A percentile compares a stretch with the other conserved stretches of the same genome.
phyloP scores from a whole-genome alignment of 2,888 invertebrate species.

The Dicyrtomina minuta region DNA sequence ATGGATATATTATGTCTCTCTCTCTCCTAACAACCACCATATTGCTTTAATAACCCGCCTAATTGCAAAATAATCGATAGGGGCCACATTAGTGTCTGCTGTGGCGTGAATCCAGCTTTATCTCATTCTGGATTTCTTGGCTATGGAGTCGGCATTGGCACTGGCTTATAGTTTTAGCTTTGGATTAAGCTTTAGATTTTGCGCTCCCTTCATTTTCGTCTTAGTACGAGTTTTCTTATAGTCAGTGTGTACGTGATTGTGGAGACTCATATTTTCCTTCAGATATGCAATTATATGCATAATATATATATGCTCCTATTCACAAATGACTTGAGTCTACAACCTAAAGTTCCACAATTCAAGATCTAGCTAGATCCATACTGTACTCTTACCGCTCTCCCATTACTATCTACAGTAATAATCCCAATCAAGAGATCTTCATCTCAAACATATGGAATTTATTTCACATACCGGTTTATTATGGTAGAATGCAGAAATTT shows the following conservation, averaged over 20 bases:
- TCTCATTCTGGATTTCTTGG: conserved; percentile 4
- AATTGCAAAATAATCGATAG: conserved; percentile 23
- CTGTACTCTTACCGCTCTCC: too few species aligned
- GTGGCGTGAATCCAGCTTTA: conserved; percentile 17
- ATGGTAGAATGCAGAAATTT: too few species aligned
- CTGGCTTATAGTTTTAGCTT: too few species aligned
- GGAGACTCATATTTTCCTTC: too few species aligned
- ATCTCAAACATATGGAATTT: too few species aligned
- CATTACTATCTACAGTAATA: neutral
- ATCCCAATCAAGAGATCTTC: neutral
- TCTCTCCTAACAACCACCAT: conserved; percentile 11
- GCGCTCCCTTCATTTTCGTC: neutral
- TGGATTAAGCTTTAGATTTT: too few species aligned
- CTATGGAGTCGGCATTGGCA: too few species aligned
- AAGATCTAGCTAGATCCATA: neutral
- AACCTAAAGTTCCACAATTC: too few species aligned
- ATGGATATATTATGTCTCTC: too few species aligned
- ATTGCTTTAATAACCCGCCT: conserved; percentile 23
- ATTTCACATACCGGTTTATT: too few species aligned
- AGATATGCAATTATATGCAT: too few species aligned
- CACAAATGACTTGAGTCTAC: neutral
- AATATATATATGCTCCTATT: neutral
- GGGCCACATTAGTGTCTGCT: conserved; percentile 19
- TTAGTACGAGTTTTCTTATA: neutral
- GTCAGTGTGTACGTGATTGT: too few species aligned